Evolutionary conservation across 2,113 vertebrate species (phyloP), one percentile per base, ranked within the genome.

Genomic region (Ellobius talpinus): DNA sequence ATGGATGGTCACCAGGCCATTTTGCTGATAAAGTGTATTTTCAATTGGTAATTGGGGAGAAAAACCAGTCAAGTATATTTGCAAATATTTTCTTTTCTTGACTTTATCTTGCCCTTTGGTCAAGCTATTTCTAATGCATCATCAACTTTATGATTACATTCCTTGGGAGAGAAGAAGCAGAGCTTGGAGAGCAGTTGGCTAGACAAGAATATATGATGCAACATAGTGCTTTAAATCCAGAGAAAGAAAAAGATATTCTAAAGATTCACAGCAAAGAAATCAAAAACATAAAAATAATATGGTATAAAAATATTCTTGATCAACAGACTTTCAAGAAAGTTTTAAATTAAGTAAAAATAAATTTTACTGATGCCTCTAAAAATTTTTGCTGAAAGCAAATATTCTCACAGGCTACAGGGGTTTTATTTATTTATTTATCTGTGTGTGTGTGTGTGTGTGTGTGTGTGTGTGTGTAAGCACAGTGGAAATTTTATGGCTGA

Each of bases 401-500:
- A 91, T 90, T 95, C 88, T 97, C 29, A 79, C 26, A 91, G 45
- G 92, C 31, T 95, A 90, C 45, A 55, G 10, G 13, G 87, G 72
- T 94, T 86, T 97, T 89, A 94, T 94, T 61, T 96, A 23, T 98
- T 97, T 93, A 88, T 89, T 36, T 92, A 23, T 7, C 13, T 65
- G 4, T 42, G 21, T 76, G 39, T 76, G 10, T 74, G n/a, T 76
- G 73, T 76, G 42, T 76, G 42, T 45, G 73, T 29, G 23, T 29
- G 73, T 76, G 23, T 47, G 73, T 7, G 73, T 72, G 70, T 42
- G 68, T 42, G 87, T 77, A 42, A 94, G 82, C 98, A 97, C 96
- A 98, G 93, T 96, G 95, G 97, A 98, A 98, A 98, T 98, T 98
- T 99, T 98, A 98, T 97, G 97, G 98, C 97, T 1, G 96, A 98